These are phyloP conservation scores for Tapera naevia DNA, from an alignment of 2,797 vertebrate genomes.

Conservation along the genomic window DNA sequence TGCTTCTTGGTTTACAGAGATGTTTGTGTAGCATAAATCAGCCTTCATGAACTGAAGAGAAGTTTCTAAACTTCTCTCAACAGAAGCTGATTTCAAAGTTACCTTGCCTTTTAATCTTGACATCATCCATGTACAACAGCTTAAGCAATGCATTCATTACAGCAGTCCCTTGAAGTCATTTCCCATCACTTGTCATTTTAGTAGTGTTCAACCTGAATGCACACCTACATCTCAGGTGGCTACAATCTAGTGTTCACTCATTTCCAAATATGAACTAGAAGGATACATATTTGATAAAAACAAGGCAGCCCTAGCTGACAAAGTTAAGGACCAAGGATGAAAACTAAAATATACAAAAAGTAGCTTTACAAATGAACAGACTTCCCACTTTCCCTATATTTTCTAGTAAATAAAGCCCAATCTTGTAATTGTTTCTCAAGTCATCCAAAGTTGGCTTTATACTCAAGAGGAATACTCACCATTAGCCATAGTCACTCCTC, in stretches of 20 bases:
- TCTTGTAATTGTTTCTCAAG: neutral
- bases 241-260: fast-evolving
- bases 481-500: neutral
- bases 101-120: neutral
- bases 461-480: neutral
- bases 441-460: neutral
- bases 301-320: neutral
- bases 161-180: neutral
- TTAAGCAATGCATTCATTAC: neutral
- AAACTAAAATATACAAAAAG: neutral
- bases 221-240: neutral
- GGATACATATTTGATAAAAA: neutral
- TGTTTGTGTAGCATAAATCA: neutral
- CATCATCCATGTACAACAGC: neutral
- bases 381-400: neutral
- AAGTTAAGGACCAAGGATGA: neutral
- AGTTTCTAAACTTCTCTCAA: neutral
- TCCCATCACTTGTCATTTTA: neutral
- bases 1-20: neutral
- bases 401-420: neutral
- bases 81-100: neutral
- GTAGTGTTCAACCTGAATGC: fast-evolving
- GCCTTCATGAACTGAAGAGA: neutral
- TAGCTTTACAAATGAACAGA: neutral
- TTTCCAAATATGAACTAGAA: neutral